Evolutionary conservation across 2,113 vertebrate species (phyloP).

Genomic region (Catharus bicknelli): DNA sequence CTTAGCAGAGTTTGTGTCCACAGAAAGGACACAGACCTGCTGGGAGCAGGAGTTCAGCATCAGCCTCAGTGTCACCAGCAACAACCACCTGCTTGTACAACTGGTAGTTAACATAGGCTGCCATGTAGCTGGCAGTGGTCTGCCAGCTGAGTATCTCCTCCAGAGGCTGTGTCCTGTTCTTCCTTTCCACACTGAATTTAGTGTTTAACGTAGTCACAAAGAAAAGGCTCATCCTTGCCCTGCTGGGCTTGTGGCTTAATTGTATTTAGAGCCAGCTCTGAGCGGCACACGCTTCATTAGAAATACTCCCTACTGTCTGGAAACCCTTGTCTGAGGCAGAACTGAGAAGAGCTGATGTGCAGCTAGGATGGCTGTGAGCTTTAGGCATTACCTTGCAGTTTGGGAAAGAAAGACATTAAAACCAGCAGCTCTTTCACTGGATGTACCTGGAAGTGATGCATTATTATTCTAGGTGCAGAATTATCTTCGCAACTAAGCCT

Average conservation of each 20-base stretch:
- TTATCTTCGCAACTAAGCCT: not conserved
- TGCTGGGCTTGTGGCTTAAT: not conserved
- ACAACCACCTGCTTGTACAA: not conserved
- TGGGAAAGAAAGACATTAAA: not conserved
- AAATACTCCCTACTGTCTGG: not conserved
- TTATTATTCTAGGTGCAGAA: not conserved
- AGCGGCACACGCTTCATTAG: not conserved
- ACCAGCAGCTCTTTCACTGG: not conserved
- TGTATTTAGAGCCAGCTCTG: not conserved
- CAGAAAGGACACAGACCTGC: not conserved
- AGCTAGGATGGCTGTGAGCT: not conserved
- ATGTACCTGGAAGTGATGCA: not conserved
- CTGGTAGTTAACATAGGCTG: not conserved
- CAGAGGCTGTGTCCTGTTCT: not conserved
- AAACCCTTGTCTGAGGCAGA: not conserved
- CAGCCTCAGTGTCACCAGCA: not conserved
- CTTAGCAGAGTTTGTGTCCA: not conserved
- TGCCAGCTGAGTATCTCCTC: not conserved
- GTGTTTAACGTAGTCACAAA: not conserved
- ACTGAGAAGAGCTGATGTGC: not conserved
- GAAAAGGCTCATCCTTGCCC: not conserved
- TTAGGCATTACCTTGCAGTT: not conserved
- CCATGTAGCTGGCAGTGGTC: fast-evolving
- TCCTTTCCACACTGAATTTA: not conserved
- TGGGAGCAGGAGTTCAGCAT: not conserved